Evolutionary conservation across 2,113 vertebrate genomes (phyloP).

Genomic region (Lepus americanus): DNA sequence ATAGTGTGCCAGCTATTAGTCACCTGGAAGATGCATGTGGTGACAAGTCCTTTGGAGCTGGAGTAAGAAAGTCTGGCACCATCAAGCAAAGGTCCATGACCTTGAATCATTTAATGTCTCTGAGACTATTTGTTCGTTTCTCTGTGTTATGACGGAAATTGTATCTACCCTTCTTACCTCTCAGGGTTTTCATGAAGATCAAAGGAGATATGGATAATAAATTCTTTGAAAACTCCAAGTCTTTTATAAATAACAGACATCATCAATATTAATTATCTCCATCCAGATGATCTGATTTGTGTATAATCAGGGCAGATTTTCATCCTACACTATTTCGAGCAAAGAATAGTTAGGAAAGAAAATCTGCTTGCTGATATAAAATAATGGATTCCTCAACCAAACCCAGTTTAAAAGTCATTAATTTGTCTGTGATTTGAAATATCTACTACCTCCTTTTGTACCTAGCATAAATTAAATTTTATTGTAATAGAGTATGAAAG

Average conservation of each 20-base stretch:
- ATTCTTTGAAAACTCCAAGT: constrained; percentile 45
- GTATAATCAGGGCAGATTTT: background rate
- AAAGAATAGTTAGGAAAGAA: constrained; percentile 54
- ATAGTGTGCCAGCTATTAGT: constrained; percentile 13
- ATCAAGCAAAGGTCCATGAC: background rate
- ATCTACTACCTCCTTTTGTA: background rate
- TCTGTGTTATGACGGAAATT: background rate
- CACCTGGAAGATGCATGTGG: background rate
- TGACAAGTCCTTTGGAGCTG: background rate
- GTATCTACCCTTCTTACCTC: background rate
- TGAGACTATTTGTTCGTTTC: background rate
- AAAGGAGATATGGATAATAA: background rate
- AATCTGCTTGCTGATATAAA: background rate
- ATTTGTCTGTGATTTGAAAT: constrained; percentile 32
- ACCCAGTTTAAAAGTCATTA: background rate
- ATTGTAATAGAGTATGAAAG: background rate
- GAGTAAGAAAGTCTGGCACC: background rate
- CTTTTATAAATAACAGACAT: constrained; percentile 12
- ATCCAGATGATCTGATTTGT: constrained; percentile 19
- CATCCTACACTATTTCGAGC: background rate
- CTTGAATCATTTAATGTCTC: constrained; percentile 21
- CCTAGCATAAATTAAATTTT: background rate
- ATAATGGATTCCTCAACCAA: background rate
- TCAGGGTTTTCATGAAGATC: background rate
- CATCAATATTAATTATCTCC: constrained; percentile 27